phyloP scores from a whole-genome alignment of 2,888 invertebrate genomes.

The Rhimphoctona megacephalus region DNA sequence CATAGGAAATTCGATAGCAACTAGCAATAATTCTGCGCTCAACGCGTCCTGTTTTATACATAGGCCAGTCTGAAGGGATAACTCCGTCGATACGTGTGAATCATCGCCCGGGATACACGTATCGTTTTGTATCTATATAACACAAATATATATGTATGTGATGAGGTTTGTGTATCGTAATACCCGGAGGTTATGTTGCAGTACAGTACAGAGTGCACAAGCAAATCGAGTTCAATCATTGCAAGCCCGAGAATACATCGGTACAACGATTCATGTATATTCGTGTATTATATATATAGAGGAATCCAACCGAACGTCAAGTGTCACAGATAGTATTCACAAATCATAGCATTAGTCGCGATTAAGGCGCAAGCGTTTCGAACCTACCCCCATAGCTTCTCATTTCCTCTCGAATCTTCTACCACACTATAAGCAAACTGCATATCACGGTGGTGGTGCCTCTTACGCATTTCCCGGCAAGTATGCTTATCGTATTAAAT shows the following conservation, averaged over 20 bases:
- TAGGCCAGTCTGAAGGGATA: background rate
- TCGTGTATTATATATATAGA: background rate
- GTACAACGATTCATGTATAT: conserved; percentile 2
- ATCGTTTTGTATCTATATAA: conserved; percentile 15
- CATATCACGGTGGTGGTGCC: background rate
- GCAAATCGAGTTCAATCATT: conserved; percentile 60
- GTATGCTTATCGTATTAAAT: conserved; percentile 21
- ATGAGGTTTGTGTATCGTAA: background rate
- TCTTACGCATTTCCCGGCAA: conserved; percentile 17
- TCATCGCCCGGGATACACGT: conserved; percentile 24
- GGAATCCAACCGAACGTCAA: conserved; percentile 29
- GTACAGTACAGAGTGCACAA: conserved; percentile 9
- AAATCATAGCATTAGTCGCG: conserved; percentile 61
- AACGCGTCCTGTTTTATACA: background rate
- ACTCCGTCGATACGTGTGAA: conserved; percentile 28
- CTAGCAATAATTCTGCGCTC: conserved; percentile 51
- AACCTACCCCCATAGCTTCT: background rate
- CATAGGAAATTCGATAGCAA: conserved; percentile 38
- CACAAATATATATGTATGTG: background rate
- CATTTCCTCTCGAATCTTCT: conserved; percentile 8
- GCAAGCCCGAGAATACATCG: conserved; percentile 33
- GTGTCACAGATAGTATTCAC: conserved; percentile 63
- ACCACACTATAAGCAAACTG: background rate
- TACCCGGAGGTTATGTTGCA: conserved; percentile 9
- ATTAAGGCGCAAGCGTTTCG: conserved; percentile 56